Percentiles rank a stretch among this genome's conserved stretches.
Evolutionary conservation across 2,888 invertebrate species (phyloP).

Genomic region (Drosophila paranaensis): DNA sequence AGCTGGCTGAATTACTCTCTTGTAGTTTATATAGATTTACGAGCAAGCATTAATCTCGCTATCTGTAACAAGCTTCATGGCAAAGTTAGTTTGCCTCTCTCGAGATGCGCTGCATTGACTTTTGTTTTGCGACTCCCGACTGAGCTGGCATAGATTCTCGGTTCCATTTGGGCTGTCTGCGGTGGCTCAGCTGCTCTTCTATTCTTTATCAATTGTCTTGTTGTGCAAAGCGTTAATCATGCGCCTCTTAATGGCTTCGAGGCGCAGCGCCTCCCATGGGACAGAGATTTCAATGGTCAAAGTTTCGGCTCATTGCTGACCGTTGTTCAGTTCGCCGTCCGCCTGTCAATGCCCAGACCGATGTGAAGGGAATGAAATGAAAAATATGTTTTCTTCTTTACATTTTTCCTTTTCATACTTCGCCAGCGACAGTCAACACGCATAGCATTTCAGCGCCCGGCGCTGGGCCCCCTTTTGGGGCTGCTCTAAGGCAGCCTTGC

Average conservation of each 20-base stretch:
- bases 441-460: conserved; percentile 31
- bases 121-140: conserved; percentile 15
- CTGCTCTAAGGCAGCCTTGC: conserved; percentile 55
- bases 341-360: conserved; percentile 48
- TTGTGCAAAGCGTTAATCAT: conserved; percentile 76
- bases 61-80: conserved; percentile 31
- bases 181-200: conserved; percentile 23
- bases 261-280: conserved; percentile 59
- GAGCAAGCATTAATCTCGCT: conserved; percentile 29
- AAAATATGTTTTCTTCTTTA: conserved; percentile 55
- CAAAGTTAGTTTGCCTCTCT: conserved; percentile 11
- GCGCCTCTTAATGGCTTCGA: conserved; percentile 72
- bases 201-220: conserved; percentile 75
- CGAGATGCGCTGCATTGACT: conserved; percentile 30
- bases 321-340: conserved; percentile 34
- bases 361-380: conserved; percentile 61
- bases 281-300: conserved; percentile 71
- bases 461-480: background rate
- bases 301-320: conserved; percentile 48
- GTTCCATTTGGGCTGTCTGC: conserved; percentile 19
- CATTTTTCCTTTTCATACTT: conserved; percentile 10
- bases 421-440: conserved; percentile 40
- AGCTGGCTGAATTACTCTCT: background rate
- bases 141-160: conserved; percentile 7
- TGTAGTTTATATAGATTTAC: conserved; percentile 10